Evolutionary conservation across 2,113 vertebrate species (phyloP).

Genomic region (Myotis brandtii): DNA sequence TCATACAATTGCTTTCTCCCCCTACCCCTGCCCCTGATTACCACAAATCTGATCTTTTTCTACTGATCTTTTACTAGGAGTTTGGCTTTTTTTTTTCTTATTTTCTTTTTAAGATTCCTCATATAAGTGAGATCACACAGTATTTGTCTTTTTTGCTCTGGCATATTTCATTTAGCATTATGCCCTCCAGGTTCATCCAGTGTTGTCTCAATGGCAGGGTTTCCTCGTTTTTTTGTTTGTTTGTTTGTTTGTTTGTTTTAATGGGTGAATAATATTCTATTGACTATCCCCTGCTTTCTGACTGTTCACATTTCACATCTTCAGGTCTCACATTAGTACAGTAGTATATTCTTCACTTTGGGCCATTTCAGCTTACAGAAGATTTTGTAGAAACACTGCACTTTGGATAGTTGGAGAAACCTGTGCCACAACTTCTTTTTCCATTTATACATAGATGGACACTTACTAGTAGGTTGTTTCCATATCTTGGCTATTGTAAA

Average conservation of each 20-base stretch:
- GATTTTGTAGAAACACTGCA: background rate
- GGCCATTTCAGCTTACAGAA: background rate
- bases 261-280: background rate
- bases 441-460: fast-evolving
- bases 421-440: background rate
- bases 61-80: background rate
- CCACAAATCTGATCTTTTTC: background rate
- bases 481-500: background rate
- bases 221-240: background rate
- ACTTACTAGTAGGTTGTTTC: background rate
- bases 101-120: background rate
- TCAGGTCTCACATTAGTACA: background rate
- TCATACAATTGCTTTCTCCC: background rate
- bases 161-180: background rate
- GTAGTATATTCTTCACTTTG: background rate
- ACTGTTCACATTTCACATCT: background rate
- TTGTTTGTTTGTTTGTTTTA: background rate
- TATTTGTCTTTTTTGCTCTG: background rate
- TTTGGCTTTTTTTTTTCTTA: background rate
- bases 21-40: background rate
- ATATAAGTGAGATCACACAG: background rate
- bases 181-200: background rate
- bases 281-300: background rate
- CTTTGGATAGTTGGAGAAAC: background rate
- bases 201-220: background rate